Conservation (phyloP, 2,113 vertebrate species). For the Apistogramma diplotaenia region DNA sequence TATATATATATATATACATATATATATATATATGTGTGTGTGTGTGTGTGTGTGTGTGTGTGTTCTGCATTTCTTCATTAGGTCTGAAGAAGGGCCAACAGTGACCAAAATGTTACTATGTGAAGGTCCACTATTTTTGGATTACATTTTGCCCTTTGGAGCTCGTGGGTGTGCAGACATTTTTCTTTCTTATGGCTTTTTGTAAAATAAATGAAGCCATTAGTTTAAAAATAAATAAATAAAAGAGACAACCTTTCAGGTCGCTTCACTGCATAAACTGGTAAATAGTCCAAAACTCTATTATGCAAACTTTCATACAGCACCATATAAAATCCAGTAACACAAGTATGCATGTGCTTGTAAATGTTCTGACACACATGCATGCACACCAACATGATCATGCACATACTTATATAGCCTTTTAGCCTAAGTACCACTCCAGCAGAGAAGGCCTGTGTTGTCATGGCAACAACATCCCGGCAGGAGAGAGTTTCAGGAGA, state of each 20-base stretch:
- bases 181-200: no score
- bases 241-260: neutral
- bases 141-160: no score
- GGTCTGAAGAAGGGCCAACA: no score
- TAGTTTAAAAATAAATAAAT: neutral
- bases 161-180: no score
- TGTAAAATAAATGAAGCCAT: neutral
- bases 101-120: no score
- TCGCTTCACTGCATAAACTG: neutral
- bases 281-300: neutral
- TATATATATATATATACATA: no score
- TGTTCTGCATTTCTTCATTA: no score
- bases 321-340: constrained; percentile 17
- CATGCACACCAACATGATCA: neutral
- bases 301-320: constrained; percentile 14
- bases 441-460: constrained; percentile 34
- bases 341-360: neutral
- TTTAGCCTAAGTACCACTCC: constrained; percentile 60
- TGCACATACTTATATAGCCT: constrained; percentile 34
- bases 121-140: no score
- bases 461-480: constrained; percentile 49
- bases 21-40: no score
- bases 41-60: no score
- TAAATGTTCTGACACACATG: neutral
- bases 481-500: constrained; percentile 7